Base-by-base conservation (phyloP, 92 coral and sea anemone genomes). In the Desmophyllum pertusum region DNA sequence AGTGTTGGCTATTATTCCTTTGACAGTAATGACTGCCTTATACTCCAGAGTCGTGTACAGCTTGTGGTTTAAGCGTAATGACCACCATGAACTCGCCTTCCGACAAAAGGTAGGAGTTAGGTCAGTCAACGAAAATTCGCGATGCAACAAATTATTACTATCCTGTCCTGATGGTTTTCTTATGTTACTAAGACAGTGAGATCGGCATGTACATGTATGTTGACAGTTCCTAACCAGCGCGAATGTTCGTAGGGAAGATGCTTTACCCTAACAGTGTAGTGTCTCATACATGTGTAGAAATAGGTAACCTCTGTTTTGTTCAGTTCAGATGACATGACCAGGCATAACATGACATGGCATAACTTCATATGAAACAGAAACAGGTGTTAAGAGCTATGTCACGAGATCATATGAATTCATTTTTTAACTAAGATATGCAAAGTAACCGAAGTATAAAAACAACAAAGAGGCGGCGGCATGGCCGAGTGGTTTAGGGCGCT, bases 91-190 rank as follows among this genome's bases (percentile, higher is more conserved):
- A 77, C 68, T 61, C 39, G 66, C 81, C 41, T 39, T 5, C 29
- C 81, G 48, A 11, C 81, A 77, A 62, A 77, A 77, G 81, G 81
- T 77, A 40, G 8, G 70, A n/a, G n/a, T n/a, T n/a, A n/a, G n/a
- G n/a, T n/a, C n/a, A n/a, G 13, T 10, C 8, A 5, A n/a, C 15
- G 3, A 57, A 57, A 57, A 55, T 55, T 21, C 63, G 10, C 6
- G 21, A 46, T 7, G 19, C 5, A 23, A 4, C 23, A 23, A 23
- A 55, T 4, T 55, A 4, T 23, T 55, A 55, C n/a, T n/a, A n/a
- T 23, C 64, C 4, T 3, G 19, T 11, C 52, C 52, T 46, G 0
- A 43, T 8, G 4, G 1, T 52, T 17, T 23, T 52, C 0, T 57
- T 57, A 10, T 25, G 33, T n/a, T 19, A 25, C 3, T 10, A 3